Conservation (phyloP, 1,140 invertebrate genomes). For the Euwallacea fornicatus region DNA sequence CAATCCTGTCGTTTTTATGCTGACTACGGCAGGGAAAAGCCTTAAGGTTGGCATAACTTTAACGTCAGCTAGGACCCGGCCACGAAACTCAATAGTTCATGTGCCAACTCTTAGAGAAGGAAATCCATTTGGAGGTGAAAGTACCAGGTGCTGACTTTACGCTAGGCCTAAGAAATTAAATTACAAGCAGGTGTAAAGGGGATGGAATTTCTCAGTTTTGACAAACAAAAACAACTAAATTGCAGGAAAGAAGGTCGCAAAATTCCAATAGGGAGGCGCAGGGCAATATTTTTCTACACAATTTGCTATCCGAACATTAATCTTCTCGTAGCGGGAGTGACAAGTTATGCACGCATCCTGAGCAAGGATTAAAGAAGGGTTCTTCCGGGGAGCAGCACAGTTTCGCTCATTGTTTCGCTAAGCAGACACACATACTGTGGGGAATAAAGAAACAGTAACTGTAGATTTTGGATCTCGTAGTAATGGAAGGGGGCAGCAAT, state of each 20-base stretch:
- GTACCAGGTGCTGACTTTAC: too few species aligned
- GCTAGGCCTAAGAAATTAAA: too few species aligned
- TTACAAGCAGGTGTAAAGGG: too few species aligned
- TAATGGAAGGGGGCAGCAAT: conserved; percentile 40
- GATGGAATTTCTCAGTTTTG: conserved; percentile 1
- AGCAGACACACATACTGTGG: conserved; percentile 37
- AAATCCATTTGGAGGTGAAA: too few species aligned
- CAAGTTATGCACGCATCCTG: conserved; percentile 45
- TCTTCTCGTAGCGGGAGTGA: conserved; percentile 46
- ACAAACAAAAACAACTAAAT: conserved; percentile 15
- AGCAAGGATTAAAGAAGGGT: conserved; percentile 44
- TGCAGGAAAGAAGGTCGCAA: conserved; percentile 15
- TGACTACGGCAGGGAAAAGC: too few species aligned
- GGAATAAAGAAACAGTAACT: conserved; percentile 51
- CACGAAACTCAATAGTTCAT: too few species aligned
- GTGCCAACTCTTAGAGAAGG: too few species aligned
- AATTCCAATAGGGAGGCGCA: conserved; percentile 9
- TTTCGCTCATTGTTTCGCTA: conserved; percentile 17
- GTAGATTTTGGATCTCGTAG: conserved; percentile 41
- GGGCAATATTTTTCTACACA: conserved; percentile 54
- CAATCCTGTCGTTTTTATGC: too few species aligned
- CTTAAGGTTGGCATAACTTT: too few species aligned
- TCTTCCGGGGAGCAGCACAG: conserved; percentile 29
- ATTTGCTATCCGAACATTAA: conserved; percentile 55
- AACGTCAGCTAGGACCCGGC: too few species aligned